Evolutionary conservation across 2,113 vertebrate genomes (phyloP), one percentile per base, ranked within the genome.

Genomic region (Forbesichthys agassizii): DNA sequence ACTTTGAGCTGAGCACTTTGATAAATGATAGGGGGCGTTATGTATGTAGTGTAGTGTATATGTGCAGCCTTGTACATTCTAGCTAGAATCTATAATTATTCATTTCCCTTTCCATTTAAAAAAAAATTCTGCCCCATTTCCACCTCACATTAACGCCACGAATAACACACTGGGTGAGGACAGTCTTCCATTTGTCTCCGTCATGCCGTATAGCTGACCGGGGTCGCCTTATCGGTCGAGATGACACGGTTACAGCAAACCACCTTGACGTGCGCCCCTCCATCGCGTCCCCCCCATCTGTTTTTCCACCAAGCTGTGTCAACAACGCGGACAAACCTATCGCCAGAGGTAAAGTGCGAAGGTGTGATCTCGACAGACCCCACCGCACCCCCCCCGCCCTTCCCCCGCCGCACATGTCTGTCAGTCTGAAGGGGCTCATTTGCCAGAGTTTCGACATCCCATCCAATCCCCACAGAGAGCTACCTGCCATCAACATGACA

Each of bases 401-500:
- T 27, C 27, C 16, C 66, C 57, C 61, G 2, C 3, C 61, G 51
- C 42, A 16, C 9, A 11, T 8, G 59, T 74, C 51, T 16, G 48
- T 18, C 57, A 53, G 16, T 53, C 69, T 67, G 56, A 79, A 66
- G 57, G 60, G 75, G 68, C 71, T 71, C 58, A 73, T 77, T 79
- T 79, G 73, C 48, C 1, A 67, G 33, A 69, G 61, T 46, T 62
- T 47, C 36, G 0, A 27, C 66, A 68, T 69, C 72, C 66, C 47
- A 59, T 16, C 47, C 75, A 48, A 61, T 61, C 71, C 51, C 49
- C 68, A 49, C 16, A 53, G 81, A 85, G 61, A 78, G 73, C 61
- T 75, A 71, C 66, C 77, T 82, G 80, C 74, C 77, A 66, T 46
- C 33, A 3, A 61, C 75, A 46, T 71, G 59, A 61, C 54, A 54